A percentile compares a stretch with the other conserved stretches of the same genome.
Evolutionary conservation across 1,140 invertebrate genomes (phyloP).

Genomic region (Brachionus angularis): DNA sequence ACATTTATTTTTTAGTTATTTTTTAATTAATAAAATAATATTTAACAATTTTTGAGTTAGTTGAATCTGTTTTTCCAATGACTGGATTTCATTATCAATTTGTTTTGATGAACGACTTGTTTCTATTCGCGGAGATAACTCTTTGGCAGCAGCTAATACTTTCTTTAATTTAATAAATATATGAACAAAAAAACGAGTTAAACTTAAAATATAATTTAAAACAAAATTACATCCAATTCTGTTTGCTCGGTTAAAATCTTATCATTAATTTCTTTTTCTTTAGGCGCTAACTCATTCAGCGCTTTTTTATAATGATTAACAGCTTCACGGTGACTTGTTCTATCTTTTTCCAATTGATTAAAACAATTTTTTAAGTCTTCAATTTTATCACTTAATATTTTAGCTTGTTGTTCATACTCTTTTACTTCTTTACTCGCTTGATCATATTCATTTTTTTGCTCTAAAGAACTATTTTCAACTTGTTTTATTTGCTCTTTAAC

Average conservation of each 20-base stretch:
- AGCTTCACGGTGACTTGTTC: conserved; percentile 4
- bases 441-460: conserved; percentile 45
- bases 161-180: conserved; percentile 44
- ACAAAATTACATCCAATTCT: conserved; percentile 29
- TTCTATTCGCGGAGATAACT: conserved; percentile 50
- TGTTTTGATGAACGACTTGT: conserved; percentile 49
- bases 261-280: conserved; percentile 47
- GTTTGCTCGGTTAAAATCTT: background rate
- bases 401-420: conserved; percentile 48
- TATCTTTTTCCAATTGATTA: conserved; percentile 15
- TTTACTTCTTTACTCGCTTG: conserved; percentile 46
- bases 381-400: conserved; percentile 47
- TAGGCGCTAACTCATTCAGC: conserved; percentile 6
- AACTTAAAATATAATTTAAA: background rate
- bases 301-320: conserved; percentile 31
- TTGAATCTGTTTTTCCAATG: conserved; percentile 51
- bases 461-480: conserved; percentile 39
- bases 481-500: conserved; percentile 46
- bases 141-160: conserved; percentile 48
- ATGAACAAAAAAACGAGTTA: background rate
- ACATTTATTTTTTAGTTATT: background rate
- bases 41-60: conserved; percentile 51
- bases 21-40: background rate
- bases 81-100: conserved; percentile 52
- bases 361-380: conserved; percentile 50